phyloP scores from a whole-genome alignment of 2,797 vertebrate genomes.

The Manis crassicaudata region DNA sequence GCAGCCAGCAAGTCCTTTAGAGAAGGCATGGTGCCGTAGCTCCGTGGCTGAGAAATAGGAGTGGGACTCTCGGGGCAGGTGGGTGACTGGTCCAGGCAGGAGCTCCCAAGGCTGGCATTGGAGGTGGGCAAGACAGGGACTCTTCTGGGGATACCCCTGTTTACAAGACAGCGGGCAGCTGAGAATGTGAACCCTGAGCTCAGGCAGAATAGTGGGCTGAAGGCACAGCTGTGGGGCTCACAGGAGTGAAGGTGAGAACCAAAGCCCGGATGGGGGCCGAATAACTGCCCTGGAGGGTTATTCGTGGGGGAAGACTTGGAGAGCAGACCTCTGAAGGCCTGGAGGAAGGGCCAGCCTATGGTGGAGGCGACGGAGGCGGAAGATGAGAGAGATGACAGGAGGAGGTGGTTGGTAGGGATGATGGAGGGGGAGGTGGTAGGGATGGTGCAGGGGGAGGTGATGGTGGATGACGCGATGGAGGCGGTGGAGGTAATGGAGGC shows the following conservation, averaged over 20 bases:
- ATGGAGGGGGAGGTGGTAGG: neutral
- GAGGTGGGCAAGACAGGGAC: neutral
- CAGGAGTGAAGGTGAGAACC: neutral
- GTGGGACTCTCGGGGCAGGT: neutral
- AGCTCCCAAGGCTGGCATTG: accelerated
- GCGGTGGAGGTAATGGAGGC: neutral
- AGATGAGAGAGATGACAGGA: neutral
- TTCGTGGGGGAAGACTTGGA: neutral
- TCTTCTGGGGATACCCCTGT: neutral
- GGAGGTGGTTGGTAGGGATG: accelerated
- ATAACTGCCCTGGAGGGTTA: neutral
- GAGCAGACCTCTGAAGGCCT: neutral
- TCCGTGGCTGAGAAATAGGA: neutral
- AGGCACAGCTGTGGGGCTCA: neutral
- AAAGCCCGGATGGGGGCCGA: neutral
- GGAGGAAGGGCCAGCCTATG: neutral
- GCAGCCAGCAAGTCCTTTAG: neutral
- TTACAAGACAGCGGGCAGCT: neutral
- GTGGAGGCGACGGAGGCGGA: neutral
- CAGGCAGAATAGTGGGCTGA: neutral
- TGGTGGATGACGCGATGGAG: too few relatives aligned
- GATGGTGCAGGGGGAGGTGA: accelerated
- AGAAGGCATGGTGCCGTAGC: accelerated
- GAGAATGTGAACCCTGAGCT: neutral
- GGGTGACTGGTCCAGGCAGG: neutral